Evolutionary conservation across 92 coral and sea anemone species (phyloP), one percentile per base, ranked within the genome.

Genomic region (Diadumene lineata): DNA sequence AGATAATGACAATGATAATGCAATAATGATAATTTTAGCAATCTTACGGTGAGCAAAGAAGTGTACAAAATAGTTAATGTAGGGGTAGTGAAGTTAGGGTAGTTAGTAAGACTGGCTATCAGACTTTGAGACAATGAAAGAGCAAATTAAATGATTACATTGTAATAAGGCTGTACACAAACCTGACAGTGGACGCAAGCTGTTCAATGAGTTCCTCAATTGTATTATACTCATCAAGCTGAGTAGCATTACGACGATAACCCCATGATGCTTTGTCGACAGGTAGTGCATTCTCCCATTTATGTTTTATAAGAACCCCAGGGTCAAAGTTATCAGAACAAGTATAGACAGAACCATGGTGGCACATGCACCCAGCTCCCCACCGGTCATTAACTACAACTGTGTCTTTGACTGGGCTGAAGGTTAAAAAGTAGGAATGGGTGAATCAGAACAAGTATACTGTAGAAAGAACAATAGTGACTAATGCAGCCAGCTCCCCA

Each of bases 261-360:
- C 98, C 98, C 98, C 91, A 93, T 4, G 98, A 93, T 25, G 50
- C 29, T 75, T 90, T 93, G 73, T 93, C 98, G 48, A 93, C 93
- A 28, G 92, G 91, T 91, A 93, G 87, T 27, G 87, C 88, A 75
- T 93, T 93, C 80, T 93, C 96, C 98, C 98, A 93, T 68, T 93
- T 93, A 81, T 93, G 98, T 18, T 82, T 81, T 50, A 70, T 61
- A 10, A 74, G 87, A 31, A 83, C 81, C 4, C 93, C 94, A 81
- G 94, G 94, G 27, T 89, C 79, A 62, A 72, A 89, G 18, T 80
- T 51, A 64, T 89, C 94, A 43, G 76, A 15, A 46, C 94, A 89
- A 1, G 88, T 89, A 30, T 26, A 85, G 0, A 86, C 77, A 9
- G 85, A 85, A 11, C 94, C 94, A 75, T 90, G 96, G 15, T 86